Evolutionary conservation across 2,797 vertebrate species (phyloP), one percentile per base, ranked within the genome.

Genomic region (Momotus momota): DNA sequence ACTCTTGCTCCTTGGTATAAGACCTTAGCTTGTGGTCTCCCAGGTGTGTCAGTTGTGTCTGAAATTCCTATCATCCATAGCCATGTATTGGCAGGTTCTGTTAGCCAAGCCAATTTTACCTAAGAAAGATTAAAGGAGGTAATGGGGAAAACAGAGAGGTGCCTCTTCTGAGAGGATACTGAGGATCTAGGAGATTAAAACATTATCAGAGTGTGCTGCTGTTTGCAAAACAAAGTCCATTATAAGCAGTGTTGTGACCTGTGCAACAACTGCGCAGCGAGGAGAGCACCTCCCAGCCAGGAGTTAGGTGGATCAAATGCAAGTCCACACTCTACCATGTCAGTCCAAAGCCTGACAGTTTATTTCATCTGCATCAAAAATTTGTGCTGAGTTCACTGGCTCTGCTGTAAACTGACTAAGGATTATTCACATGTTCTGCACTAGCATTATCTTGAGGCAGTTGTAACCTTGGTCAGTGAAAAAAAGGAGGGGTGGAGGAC

Each of bases 141-240:
- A 78, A 46, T 22, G 33, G 35, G n/a, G 19, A n/a, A 83, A 92
- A 86, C 54, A 84, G 73, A 33, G 46, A n/a, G 27, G 9, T 94
- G 61, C 62, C 21, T 75, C 29, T 74, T 71, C 70, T 91, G 66
- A 88, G 62, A 90, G 58, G 70, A 84, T 69, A 65, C 65, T 40
- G 45, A 83, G 51, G 67, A 79, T 75, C 18, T 54, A 81, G 49
- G 33, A 55, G 84, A 88, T 90, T 86, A 79, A 92, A 78, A 92
- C 70, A 52, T 88, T 72, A 75, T 62, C 86, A 72, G 66, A 74
- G 26, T 15, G 31, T 88, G 69, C 54, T 90, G 66, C 73, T 90
- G 13, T 95, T 95, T 92, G 62, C 70, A 81, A 90, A 92, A 75
- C 70, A 54, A 38, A 86, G 41, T 81, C 72, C 75, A 20, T 61